A percentile compares a stretch with the other conserved stretches of the same genome.
phyloP scores from a whole-genome alignment of 2,888 invertebrate species.

The Theretra japonica region DNA sequence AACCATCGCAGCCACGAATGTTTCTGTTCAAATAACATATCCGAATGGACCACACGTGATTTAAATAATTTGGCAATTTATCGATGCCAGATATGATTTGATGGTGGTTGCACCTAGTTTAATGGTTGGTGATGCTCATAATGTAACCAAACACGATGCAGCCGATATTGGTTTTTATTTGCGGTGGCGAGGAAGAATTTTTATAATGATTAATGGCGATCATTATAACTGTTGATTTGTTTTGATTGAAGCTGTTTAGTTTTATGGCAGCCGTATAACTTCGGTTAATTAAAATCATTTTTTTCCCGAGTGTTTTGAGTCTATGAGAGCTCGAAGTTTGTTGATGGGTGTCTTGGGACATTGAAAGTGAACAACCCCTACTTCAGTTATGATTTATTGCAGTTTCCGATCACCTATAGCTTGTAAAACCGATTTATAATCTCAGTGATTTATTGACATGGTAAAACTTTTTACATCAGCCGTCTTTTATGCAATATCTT shows the following conservation, averaged over 20 bases:
- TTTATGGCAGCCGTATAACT: constrained; percentile 54
- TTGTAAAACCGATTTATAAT: constrained; percentile 78
- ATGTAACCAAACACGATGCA: constrained; percentile 56
- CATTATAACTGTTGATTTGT: constrained; percentile 64
- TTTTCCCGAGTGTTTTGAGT: constrained; percentile 30
- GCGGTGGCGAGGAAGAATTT: constrained; percentile 58
- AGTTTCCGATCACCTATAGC: constrained; percentile 68
- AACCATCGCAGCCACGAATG: constrained; percentile 44
- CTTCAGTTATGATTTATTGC: constrained; percentile 73
- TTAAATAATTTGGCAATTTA: constrained; percentile 74
- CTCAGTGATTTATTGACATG: constrained; percentile 73
- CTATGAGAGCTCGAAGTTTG: constrained; percentile 40
- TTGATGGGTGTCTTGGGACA: constrained; percentile 61
- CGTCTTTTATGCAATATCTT: constrained; percentile 35
- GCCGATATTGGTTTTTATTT: constrained; percentile 58
- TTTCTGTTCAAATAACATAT: constrained; percentile 47
- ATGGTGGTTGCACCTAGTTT: constrained; percentile 57
- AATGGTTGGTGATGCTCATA: constrained; percentile 51
- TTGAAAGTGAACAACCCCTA: constrained; percentile 59
- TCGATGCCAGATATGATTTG: constrained; percentile 64
- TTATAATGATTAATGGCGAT: constrained; percentile 62
- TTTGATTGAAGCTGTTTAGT: constrained; percentile 61
- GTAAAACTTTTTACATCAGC: constrained; percentile 70
- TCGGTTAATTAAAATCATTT: constrained; percentile 52
- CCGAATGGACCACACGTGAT: constrained; percentile 58